These are phyloP conservation scores for Turnix velox DNA, from an alignment of 2,113 vertebrate species.

Conservation along the genomic window DNA sequence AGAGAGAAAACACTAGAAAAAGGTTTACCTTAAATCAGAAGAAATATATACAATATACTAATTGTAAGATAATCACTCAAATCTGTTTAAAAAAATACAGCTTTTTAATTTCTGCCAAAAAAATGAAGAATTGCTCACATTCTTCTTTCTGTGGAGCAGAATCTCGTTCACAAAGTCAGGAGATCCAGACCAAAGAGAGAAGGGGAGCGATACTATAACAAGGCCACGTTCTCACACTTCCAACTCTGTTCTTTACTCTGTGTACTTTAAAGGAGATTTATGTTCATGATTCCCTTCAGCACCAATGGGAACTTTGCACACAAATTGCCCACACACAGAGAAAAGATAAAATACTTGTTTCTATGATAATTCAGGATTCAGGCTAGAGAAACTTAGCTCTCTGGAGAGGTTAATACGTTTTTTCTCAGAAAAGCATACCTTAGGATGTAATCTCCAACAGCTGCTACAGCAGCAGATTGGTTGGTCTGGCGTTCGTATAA, in stretches of 20 bases:
- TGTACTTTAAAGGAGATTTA: constrained; percentile 39
- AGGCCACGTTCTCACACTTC: not conserved
- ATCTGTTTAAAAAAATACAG: not conserved
- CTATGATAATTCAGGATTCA: not conserved
- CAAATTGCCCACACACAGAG: not conserved
- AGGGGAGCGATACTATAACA: not conserved
- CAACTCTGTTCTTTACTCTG: not conserved
- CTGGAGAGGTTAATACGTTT: not conserved
- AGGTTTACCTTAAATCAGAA: not conserved
- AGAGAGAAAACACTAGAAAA: not conserved
- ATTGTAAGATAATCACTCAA: not conserved
- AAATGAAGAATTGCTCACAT: not conserved
- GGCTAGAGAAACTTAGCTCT: not conserved
- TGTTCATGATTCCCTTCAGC: not conserved
- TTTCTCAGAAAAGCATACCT: not conserved
- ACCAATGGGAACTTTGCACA: not conserved
- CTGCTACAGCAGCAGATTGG: not conserved
- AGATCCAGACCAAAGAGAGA: not conserved
- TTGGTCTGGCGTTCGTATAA: not conserved
- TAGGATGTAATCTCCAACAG: not conserved
- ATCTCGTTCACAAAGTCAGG: not conserved
- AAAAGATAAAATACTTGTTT: not conserved
- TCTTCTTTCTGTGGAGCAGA: not conserved
- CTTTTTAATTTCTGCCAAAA: constrained; percentile 36
- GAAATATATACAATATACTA: not conserved